phyloP scores from a whole-genome alignment of 2,113 vertebrate species.

The Dipodomys merriami region DNA sequence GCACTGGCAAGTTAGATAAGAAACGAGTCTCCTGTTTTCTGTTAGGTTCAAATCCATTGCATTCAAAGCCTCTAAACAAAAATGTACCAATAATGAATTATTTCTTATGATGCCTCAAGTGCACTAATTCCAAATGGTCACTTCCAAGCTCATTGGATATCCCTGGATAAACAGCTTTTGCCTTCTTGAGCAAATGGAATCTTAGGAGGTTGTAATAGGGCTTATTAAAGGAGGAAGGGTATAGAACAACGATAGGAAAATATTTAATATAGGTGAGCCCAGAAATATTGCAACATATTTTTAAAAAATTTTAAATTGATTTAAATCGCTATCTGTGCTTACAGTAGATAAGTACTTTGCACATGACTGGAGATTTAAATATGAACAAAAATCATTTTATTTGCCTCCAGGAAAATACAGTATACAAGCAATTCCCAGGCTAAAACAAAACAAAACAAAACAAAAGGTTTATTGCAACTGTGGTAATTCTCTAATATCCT shows the following conservation, averaged over 20 bases:
- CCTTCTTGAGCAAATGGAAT: background rate
- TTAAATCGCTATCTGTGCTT: background rate
- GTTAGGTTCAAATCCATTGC: conserved; percentile 21
- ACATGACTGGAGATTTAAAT: conserved; percentile 9
- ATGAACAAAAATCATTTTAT: conserved; percentile 8
- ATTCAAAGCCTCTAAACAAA: conserved; percentile 28
- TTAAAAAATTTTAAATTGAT: background rate
- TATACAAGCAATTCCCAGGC: background rate
- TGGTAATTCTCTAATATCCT: background rate
- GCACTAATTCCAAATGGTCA: background rate
- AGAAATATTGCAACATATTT: conserved; percentile 9
- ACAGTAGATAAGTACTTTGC: background rate
- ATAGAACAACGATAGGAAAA: background rate
- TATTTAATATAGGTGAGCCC: background rate
- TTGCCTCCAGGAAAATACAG: background rate
- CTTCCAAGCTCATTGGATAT: background rate
- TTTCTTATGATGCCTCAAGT: background rate
- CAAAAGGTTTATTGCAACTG: background rate
- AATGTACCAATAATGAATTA: background rate
- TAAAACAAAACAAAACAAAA: background rate
- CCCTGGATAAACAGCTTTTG: background rate
- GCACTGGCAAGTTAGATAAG: conserved; percentile 74
- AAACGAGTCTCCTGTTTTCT: conserved; percentile 64
- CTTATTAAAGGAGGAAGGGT: background rate
- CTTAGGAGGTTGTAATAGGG: background rate